Evolutionary conservation across 2,113 vertebrate species (phyloP), one percentile per base, ranked within the genome.

Genomic region (Tragulus kanchil): DNA sequence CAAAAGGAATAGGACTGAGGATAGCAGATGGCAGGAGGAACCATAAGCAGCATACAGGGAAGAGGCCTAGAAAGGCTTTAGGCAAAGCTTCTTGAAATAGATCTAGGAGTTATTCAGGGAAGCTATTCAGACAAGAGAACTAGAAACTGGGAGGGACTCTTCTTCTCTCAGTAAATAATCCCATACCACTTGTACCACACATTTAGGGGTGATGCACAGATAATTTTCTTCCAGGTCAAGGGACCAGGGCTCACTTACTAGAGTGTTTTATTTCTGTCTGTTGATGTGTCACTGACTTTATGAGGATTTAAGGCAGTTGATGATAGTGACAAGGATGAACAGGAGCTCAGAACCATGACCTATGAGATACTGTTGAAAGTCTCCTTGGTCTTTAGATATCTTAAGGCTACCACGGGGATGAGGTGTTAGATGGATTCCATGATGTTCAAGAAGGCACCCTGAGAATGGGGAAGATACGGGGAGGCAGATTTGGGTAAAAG

Each of bases 361-460:
- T 54, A 3, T 62, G 78, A 95, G 58, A 67, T 45, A 52, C 31
- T 91, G 56, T 90, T 84, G 59, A 89, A 97, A n/a, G 61, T 67
- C 23, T 52, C 87, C 28, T 95, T 83, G 69, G 23, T 86, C 61
- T 84, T 95, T 45, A 81, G 61, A 54, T 64, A n/a, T 50, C 62
- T n/a, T 23, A 93, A 67, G 36, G 23, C 78, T 42, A 36, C 59
- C 14, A 8, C 52, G 13, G n/a, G 89, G 36, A 88, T 23, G n/a
- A 94, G 16, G 59, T 85, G 50, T 62, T 65, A 36, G 59, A 73
- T 79, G n/a, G 79, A 85, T 23, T 71, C 36, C 23, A 56, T 73
- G 64, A 73, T 78, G 45, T 56, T 58, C 92, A 21, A 25, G 36
- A 95, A 93, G 28, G 52, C 31, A 36, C 69, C 28, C n/a, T 15